Base-by-base conservation (phyloP, 2,888 invertebrate genomes). In the Acleris emargana region DNA sequence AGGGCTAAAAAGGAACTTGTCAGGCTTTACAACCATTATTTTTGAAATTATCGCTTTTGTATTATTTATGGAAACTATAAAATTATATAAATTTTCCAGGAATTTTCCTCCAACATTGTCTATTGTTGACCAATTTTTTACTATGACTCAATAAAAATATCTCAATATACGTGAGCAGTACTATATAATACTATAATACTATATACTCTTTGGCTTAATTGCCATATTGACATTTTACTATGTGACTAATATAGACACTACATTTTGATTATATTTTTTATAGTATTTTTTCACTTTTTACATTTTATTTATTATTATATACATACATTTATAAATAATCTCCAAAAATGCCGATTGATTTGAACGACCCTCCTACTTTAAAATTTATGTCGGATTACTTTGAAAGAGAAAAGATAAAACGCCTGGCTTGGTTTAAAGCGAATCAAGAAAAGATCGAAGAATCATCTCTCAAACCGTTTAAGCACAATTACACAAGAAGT, bases 361-460 rank as follows among this genome's bases (percentile, higher is more conserved):
- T 71, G 64, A 67, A 60, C 51, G 68, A 73, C 49, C 74, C 74
- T 3, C 20, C 47, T 3, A 57, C 67, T 6, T 38, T 75, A 18
- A 71, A 57, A 51, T 75, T 73, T 59, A 50, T 76, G 45, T 70
- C 57, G 18, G 74, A 76, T 55, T 72, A 60, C 47, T 73, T 68
- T 60, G 69, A 69, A 6, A 72, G 70, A 68, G 69, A 71, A 55
- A 71, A 69, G 57, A 67, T 67, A 38, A 61, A 67, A 25, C 71
- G 74, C 7, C 58, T 71, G 38, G 20, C 51, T 28, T 76, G 76
- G 76, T 76, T 76, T 60, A 61, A 61, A 11, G 73, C 69, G 52
- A 68, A 70, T 49, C 62, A 67, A 32, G 64, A 68, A 51, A 60
- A 67, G 25, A 63, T 68, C 13, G 47, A 66, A 17, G 42, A 67